phyloP scores from a whole-genome alignment of 1,140 invertebrate species.

The Zaprionus camerounensis region DNA sequence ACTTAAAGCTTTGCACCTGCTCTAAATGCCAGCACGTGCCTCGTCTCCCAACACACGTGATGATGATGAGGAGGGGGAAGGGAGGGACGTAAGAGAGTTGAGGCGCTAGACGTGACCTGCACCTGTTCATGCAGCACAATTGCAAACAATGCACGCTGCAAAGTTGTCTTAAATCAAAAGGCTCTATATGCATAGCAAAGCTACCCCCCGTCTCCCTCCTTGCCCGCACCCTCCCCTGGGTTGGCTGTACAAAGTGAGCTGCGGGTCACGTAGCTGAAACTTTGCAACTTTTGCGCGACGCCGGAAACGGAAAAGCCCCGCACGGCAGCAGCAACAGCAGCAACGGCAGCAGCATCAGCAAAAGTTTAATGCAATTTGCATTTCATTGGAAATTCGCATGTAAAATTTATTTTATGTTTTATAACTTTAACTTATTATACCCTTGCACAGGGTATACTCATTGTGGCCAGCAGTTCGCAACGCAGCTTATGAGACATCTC shows the following conservation, averaged over 20 bases:
- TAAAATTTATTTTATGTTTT: constrained; percentile 47
- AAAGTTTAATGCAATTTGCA: constrained; percentile 72
- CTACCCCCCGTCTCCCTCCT: not conserved
- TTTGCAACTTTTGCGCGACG: constrained; percentile 64
- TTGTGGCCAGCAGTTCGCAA: too few relatives aligned
- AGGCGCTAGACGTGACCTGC: constrained; percentile 58
- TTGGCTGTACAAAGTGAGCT: not conserved
- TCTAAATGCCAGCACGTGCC: constrained; percentile 3
- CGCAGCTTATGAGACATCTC: too few relatives aligned
- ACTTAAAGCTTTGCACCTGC: constrained; percentile 5
- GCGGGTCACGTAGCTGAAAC: constrained; percentile 57
- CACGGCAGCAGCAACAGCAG: constrained; percentile 11
- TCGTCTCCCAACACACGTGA: too few relatives aligned
- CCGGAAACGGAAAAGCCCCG: constrained; percentile 64
- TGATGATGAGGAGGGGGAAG: not conserved
- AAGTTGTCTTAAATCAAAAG: constrained; percentile 65
- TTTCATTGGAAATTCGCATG: constrained; percentile 70
- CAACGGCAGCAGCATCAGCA: constrained; percentile 26
- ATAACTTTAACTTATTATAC: constrained; percentile 9
- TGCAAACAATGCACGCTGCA: constrained; percentile 50
- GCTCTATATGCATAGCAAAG: constrained; percentile 25
- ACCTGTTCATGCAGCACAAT: constrained; percentile 38
- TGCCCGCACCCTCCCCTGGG: not conserved
- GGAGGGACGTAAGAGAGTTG: constrained; percentile 28
- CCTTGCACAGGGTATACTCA: not conserved